phyloP scores from a whole-genome alignment of 1,140 invertebrate species.

The Yoshiicerus persimilis region DNA sequence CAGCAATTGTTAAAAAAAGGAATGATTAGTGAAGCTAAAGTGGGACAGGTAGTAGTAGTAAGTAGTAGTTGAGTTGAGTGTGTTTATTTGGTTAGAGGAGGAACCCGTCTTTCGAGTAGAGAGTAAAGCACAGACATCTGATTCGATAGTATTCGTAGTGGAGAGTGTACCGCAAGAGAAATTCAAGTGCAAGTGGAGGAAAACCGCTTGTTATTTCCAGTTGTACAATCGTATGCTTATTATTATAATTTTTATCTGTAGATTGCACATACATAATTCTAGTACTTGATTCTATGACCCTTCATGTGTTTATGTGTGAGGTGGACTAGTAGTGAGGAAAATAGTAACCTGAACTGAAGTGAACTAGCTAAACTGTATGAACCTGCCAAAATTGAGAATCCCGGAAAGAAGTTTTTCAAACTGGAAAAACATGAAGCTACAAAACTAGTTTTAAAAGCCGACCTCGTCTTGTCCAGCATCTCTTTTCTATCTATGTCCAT shows the following conservation, averaged over 20 bases:
- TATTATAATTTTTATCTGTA: background rate
- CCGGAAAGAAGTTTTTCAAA: constrained; percentile 11
- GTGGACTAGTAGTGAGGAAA: background rate
- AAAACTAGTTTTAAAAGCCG: constrained; percentile 4
- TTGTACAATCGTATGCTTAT: background rate
- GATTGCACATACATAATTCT: background rate
- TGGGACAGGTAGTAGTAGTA: background rate
- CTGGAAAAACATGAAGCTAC: constrained; percentile 12
- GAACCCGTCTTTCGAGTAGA: constrained; percentile 11
- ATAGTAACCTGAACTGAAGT: background rate
- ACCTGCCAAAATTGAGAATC: constrained; percentile 8
- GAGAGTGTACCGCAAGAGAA: background rate
- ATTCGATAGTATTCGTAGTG: background rate
- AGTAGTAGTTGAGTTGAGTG: background rate
- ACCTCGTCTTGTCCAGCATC: constrained; percentile 7
- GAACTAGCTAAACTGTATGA: background rate
- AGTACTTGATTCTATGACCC: background rate
- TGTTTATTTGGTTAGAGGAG: background rate
- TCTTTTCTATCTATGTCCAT: background rate
- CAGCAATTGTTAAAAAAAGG: background rate
- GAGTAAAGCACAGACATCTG: background rate
- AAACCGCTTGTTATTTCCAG: background rate
- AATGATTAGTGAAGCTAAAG: background rate
- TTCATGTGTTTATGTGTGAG: background rate
- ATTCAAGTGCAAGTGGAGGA: background rate